Evolutionary conservation across 2,113 vertebrate genomes (phyloP), one percentile per base, ranked within the genome.

Genomic region (Brachionichthys hirsutus): DNA sequence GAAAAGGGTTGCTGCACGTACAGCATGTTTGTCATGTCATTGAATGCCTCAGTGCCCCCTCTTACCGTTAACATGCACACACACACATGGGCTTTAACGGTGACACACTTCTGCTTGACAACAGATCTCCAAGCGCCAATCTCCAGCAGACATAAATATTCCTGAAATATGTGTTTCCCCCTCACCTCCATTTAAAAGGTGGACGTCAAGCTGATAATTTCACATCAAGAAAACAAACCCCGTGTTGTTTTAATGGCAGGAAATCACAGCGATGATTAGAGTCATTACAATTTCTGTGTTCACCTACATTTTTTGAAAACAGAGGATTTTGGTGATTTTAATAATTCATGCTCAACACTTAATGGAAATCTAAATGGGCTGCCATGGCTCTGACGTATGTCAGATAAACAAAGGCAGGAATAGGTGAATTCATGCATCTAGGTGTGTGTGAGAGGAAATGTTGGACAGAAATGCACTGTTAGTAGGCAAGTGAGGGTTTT

Each of bases 281-380:
- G 53, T 65, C 55, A 67, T 60, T 78, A 38, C 62, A 64, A 70
- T 78, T 69, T 67, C 49, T 56, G 15, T 56, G 35, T 50, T 67
- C 57, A 62, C 40, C 55, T 84, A 38, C 16, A 54, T 74, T 73
- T 75, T 38, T 70, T 77, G 70, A 80, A 66, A 73, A 71, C 56
- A 66, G 50, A 34, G 13, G 17, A 30, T 72, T 30, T 17, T 41
- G 45, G 20, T 59, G 54, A 65, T 77, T 83, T 84, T 63, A 85
- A 81, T 85, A 80, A 86, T 85, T 81, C 46, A 80, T 77, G 10
- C 22, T 67, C 54, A 48, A 48, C 47, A 22, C 72, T 77, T 82
- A 85, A 86, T 77, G 77, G 73, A 78, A 80, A 60, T 65, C 70
- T 77, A 77, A 77, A 79, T 71, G 53, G 58, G 53, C 75, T 54